Percentiles rank a stretch among this genome's conserved stretches.
Conservation (phyloP, 2,888 invertebrate genomes). For the Spatulosminthurus flaviceps region DNA sequence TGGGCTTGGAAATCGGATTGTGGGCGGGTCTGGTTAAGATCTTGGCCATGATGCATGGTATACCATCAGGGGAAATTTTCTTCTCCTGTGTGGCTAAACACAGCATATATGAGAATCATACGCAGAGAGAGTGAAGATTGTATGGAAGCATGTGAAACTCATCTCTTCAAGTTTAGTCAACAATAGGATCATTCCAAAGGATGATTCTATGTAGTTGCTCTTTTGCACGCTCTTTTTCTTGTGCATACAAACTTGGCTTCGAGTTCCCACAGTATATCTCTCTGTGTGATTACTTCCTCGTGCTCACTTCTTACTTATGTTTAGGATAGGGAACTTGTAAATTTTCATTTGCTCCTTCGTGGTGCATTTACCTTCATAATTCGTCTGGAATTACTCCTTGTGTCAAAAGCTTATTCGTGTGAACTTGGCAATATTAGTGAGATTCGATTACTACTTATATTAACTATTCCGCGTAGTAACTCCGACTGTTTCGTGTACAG, state of each 20-base stretch:
- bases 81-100: not conserved
- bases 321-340: constrained; percentile 3
- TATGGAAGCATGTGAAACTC: not conserved
- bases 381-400: not conserved
- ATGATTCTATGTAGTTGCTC: not conserved
- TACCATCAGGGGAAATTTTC: not conserved
- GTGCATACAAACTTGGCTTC: no score
- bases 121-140: not conserved
- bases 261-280: constrained; percentile 6
- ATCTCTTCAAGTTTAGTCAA: not conserved
- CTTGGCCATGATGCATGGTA: constrained; percentile 15
- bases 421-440: constrained; percentile 11
- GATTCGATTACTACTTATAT: constrained; percentile 25
- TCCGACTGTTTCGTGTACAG: no score
- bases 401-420: constrained; percentile 11
- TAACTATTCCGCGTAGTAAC: not conserved
- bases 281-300: constrained; percentile 9
- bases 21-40: constrained; percentile 29
- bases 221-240: constrained; percentile 6
- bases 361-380: not conserved
- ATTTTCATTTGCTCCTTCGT: constrained; percentile 15
- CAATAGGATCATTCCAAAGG: constrained; percentile 6
- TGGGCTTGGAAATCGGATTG: constrained; percentile 32
- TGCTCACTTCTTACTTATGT: not conserved
- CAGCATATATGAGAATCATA: not conserved